Evolutionary conservation across 2,113 vertebrate species (phyloP), one percentile per base, ranked within the genome.

Genomic region (Passer domesticus): DNA sequence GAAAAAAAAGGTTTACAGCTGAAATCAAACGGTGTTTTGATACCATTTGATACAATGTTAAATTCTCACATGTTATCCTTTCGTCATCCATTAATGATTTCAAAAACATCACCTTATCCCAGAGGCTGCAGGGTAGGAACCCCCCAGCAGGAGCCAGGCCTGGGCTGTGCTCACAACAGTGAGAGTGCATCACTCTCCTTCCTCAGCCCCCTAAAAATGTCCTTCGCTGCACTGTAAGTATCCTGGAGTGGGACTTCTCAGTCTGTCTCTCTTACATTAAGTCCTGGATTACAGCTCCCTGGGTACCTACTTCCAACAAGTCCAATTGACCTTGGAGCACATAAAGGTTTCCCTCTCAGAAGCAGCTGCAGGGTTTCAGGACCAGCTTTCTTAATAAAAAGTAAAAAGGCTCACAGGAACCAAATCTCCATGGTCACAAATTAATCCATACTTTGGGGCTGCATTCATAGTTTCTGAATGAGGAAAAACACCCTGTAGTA

Each of bases 201-300:
- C 35, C 39, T 64, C 62, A 49, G 0, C 12, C 33, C 14, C 30
- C 50, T 63, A 39, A 44, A 78, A 79, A 67, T 4, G 52, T 47
- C 47, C 59, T 94, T 63, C 4, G 1, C 50, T 83, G 64, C 33
- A 25, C 72, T 86, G 67, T 7, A 28, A 39, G 43, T 47, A 24
- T 43, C 20, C 49, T 60, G 25, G 22, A 78, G 24, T 23, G 14
- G 24, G 53, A 64, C 39, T 90, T 67, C 62, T 74, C 58, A 64
- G 3, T 44, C 15, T 58, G 19, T 62, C 68, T 63, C 49, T 66
- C 22, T 33, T 22, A 24, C 13, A 59, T 24, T 35, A 69, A 39
- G n/a, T 22, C 37, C 83, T 82, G 69, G 73, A 68, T 89, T 87
- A 82, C 39, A 81, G 86, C 21, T 96, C 89, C 83, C 87, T 92